A percentile compares a stretch with the other conserved stretches of the same genome.
Conservation (phyloP, 2,113 vertebrate genomes). For the Bambusicola thoracicus region DNA sequence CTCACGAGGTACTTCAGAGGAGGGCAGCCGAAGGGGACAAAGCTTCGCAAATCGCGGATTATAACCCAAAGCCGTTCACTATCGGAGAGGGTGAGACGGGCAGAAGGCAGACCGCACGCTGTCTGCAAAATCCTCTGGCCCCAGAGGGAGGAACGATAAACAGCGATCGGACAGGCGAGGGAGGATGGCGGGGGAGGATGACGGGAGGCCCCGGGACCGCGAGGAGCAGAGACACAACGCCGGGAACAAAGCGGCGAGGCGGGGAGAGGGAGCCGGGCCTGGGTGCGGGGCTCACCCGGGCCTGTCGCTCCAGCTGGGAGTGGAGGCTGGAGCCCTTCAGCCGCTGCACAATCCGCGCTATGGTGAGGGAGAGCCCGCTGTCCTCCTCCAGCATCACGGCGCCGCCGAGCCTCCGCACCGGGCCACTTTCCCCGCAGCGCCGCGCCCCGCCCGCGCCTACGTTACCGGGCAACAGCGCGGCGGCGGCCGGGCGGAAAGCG, state of each 20-base stretch:
- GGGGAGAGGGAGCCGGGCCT: not conserved
- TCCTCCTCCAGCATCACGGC: constrained; percentile 81
- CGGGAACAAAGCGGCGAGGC: constrained; percentile 22
- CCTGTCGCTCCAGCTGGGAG: constrained; percentile 92
- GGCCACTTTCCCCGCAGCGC: not conserved
- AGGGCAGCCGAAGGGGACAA: not conserved
- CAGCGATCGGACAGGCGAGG: no score
- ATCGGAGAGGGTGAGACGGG: not conserved
- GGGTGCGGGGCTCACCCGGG: constrained; percentile 85
- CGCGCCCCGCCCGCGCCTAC: not conserved
- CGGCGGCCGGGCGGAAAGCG: not conserved
- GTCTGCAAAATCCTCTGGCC: not conserved
- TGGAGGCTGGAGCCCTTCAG: constrained; percentile 89
- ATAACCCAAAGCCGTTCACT: not conserved
- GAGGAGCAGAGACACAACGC: not conserved
- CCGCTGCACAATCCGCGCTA: constrained; percentile 89
- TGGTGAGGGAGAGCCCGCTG: constrained; percentile 84
- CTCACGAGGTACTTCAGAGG: not conserved
- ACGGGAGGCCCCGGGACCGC: no score
- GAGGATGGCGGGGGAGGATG: no score
- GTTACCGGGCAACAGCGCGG: constrained; percentile 72
- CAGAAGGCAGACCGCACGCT: not conserved
- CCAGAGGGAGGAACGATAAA: not conserved
- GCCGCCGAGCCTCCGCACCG: not conserved
- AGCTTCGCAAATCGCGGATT: not conserved